phyloP scores from a whole-genome alignment of 2,113 vertebrate species.

The Platysteira castanea region DNA sequence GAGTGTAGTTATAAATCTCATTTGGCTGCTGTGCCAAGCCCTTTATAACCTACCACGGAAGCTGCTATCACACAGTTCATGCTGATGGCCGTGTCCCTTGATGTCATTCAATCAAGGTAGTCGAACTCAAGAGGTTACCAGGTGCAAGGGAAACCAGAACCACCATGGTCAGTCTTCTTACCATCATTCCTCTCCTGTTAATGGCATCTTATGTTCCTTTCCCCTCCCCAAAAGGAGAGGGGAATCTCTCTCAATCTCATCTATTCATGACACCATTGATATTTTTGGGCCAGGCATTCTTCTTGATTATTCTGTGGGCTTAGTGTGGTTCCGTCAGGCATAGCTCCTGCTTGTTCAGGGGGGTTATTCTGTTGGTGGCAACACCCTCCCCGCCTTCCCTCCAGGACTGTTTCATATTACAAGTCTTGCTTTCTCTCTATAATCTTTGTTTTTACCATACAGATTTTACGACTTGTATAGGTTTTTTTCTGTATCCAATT shows the following conservation, averaged over 20 bases:
- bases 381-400: neutral
- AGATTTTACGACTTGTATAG: neutral
- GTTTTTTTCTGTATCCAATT: neutral
- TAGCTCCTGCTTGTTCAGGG: neutral
- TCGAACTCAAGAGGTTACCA: neutral
- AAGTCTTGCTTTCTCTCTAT: neutral
- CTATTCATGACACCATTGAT: neutral
- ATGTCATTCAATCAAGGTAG: too few species aligned
- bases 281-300: neutral
- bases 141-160: neutral
- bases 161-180: accelerated
- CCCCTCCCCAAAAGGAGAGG: neutral
- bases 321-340: neutral
- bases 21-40: neutral
- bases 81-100: neutral
- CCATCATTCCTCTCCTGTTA: neutral
- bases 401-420: neutral
- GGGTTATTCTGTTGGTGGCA: neutral
- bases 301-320: neutral
- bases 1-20: neutral
- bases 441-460: neutral
- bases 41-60: neutral
- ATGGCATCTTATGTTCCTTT: neutral
- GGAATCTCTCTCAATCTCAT: too few species aligned
- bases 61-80: neutral